Evolutionary conservation across 2,113 vertebrate genomes (phyloP), one percentile per base, ranked within the genome.

Genomic region (Protobothrops mucrosquamatus): DNA sequence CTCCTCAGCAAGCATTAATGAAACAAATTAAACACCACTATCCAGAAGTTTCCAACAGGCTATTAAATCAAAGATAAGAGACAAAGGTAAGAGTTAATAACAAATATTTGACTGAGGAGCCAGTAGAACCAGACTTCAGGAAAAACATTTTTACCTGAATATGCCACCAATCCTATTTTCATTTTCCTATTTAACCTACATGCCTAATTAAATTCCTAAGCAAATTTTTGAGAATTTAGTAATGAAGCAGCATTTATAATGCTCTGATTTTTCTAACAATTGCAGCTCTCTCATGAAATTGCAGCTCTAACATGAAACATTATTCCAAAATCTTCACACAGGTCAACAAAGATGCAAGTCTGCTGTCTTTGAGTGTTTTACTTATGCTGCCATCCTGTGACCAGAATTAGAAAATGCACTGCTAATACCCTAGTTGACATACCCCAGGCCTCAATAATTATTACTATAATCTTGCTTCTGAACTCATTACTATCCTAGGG

Each of bases 311-410:
- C 91, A 94, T 43, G 11, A 95, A 91, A 15, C 23, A 92, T 94
- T 34, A 14, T 20, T 6, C 2, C 2, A 74, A 46, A 94, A 93
- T 93, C 90, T 89, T 92, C 1, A 91, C 92, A 93, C 4, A 22
- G 2, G 20, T 90, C 93, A 92, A 91, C 48, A 95, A 94, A 9
- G 43, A 34, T 87, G 87, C 86, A 3, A 46, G 0, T 0, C 39
- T 95, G 0, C 18, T 14, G 88, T 56, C 88, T 59, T 96, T 94
- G 88, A 95, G 93, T 14, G 8, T 98, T 97, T 98, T 97, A 97
- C 97, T 97, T 96, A 96, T 98, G 97, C 98, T 98, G 98, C 98
- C 98, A 98, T 97, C 97, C 96, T 97, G 98, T 98, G 98, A 97
- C 97, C 55, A 96, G 91, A 94, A 48, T 34, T 69, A 93, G 97